Evolutionary conservation across 2,888 invertebrate genomes (phyloP), one percentile per base, ranked within the genome.

Genomic region (Sarcophaga variegata): DNA sequence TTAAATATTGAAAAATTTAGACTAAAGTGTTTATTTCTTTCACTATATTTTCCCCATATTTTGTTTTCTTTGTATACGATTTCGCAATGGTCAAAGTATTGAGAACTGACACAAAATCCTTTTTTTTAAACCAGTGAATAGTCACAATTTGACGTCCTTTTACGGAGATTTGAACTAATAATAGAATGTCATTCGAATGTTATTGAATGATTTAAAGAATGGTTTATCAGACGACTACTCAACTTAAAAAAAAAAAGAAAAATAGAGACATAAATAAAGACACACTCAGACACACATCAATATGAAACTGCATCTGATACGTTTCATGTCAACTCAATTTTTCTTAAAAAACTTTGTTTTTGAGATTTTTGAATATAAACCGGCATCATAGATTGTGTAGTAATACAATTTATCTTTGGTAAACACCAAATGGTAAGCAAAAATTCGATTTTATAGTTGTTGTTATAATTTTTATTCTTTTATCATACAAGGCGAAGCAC

Each of bases 401-500:
- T 70, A 71, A 62, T 70, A 49, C 63, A 79, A 71, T 79, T 79
- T 79, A 79, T 79, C 70, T 79, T 79, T 83, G 80, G 80, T 71
- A 85, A 83, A 83, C 71, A 83, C 64, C 78, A 85, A 85, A 87
- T 83, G 75, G 72, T 83, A 83, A 75, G 77, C 81, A 85, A 85
- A 70, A 75, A 63, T 25, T 60, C 20, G 12, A 54, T 20, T 62
- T 37, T 22, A 45, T 72, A 45, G 12, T 10, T 60, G 20, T 17
- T 63, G 47, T 22, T 66, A 69, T 82, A 37, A 11, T n/a, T 66
- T 75, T 76, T 78, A 37, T 67, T 80, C 59, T 74, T 78, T 69
- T 82, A 81, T 78, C 85, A 85, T 81, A 77, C 77, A 74, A 74
- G 45, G 77, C 60, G 27, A 72, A 77, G 63, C 85, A 85, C 85